Evolutionary conservation across 1,140 invertebrate genomes (phyloP), one percentile per base, ranked within the genome.

Genomic region (Euura lappo): DNA sequence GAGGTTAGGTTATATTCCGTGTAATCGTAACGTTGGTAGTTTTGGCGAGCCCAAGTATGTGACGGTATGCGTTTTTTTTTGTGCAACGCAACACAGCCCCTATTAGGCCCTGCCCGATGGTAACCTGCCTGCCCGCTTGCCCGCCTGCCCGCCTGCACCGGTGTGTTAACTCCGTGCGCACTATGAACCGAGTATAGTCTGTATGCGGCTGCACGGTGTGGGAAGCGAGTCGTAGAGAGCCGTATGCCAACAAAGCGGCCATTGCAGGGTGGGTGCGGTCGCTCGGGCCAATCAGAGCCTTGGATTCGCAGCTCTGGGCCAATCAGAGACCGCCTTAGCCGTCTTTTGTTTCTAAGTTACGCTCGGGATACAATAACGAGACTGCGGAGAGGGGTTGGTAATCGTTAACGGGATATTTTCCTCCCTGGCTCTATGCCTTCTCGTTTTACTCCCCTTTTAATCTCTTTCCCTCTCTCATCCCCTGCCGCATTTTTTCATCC

Each of bases 211-310:
- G 60, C 60, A 64, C 10, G 60, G 60, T 10, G 10, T 64, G 10
- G 60, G 13, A 64, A 10, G 60, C 1, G 10, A 13, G 60, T 11
- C 10, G 13, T 10, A 64, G 60, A 76, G 28, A 28, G 28, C 28
- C 28, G 51, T 60, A 28, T 75, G 78, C 79, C 80, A 79, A 87
- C 85, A 86, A 87, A 87, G 86, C 86, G 86, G 86, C 86, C 86
- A 88, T 88, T 88, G 86, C 86, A 86, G 84, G 85, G 83, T 87
- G 85, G 86, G 86, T 87, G 86, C 86, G 86, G 86, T 87, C 83
- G 84, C 79, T 78, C 79, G 81, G 78, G 86, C 86, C 86, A 88
- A 88, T 88, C 83, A 88, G 84, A 81, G 81, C 80, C 77, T 78
- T 80, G 80, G 78, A 79, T 79, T 81, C 78, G 81, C 80, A 81